phyloP scores from a whole-genome alignment of 1,140 invertebrate genomes.

The Aphelenchoides besseyi region DNA sequence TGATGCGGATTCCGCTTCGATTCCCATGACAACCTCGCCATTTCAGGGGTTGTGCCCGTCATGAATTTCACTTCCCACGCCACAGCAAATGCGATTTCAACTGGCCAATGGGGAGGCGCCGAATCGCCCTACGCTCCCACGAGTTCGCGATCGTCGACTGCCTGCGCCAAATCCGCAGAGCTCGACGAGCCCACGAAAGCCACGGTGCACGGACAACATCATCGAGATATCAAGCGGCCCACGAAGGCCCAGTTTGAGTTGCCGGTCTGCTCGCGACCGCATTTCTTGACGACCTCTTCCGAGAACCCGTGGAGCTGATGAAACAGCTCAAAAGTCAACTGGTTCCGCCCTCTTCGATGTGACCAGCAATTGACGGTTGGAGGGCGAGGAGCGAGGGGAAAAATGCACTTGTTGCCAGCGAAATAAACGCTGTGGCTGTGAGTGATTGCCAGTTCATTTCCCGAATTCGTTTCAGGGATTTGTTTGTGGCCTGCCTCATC shows the following conservation, averaged over 20 bases:
- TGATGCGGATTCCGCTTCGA: too few species aligned
- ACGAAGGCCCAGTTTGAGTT: background rate
- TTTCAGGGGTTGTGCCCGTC: too few species aligned
- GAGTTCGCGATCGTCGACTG: too few species aligned
- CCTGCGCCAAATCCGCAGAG: too few species aligned
- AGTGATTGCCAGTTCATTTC: background rate
- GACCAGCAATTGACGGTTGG: background rate
- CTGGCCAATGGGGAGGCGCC: too few species aligned
- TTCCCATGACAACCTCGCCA: too few species aligned
- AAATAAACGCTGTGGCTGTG: background rate
- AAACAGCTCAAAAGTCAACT: background rate
- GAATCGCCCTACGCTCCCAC: too few species aligned
- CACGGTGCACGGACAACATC: background rate
- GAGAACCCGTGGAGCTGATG: background rate
- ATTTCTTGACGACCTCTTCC: background rate
- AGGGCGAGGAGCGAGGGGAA: too few species aligned
- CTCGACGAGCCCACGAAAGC: too few species aligned
- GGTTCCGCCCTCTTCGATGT: background rate
- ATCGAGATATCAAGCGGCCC: background rate
- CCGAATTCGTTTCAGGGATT: background rate
- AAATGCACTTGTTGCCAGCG: background rate
- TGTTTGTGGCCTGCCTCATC: background rate
- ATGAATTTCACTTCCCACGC: too few species aligned
- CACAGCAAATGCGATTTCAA: too few species aligned
- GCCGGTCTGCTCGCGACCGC: background rate